Conservation (phyloP, 1,140 invertebrate genomes). For the Neomicropteryx cornuta region DNA sequence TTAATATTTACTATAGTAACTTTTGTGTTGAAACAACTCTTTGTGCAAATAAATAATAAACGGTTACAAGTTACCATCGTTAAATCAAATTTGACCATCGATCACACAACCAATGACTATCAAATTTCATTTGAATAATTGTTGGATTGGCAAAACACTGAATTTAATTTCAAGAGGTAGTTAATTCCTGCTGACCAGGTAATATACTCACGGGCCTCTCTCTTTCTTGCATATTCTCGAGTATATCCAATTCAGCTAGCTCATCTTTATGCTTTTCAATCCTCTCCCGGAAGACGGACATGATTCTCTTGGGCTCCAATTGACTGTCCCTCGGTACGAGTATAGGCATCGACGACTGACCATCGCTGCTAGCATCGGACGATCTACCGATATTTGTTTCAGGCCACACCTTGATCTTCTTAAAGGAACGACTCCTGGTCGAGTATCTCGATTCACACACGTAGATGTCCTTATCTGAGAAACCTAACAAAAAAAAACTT, state of each 20-base stretch:
- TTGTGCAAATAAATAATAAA: no score
- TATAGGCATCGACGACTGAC: no score
- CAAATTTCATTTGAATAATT: no score
- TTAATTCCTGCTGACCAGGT: no score
- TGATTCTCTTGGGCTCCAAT: slow-evolving; percentile 78
- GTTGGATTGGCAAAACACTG: no score
- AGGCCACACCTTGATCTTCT: slow-evolving; percentile 91
- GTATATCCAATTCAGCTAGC: slow-evolving; percentile 71
- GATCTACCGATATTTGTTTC: slow-evolving; percentile 26
- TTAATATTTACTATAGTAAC: no score
- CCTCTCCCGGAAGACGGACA: slow-evolving; percentile 87
- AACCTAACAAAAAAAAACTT: slow-evolving; percentile 32
- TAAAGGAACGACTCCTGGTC: slow-evolving; percentile 73
- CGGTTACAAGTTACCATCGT: no score
- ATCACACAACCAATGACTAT: no score
- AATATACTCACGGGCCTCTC: slow-evolving; percentile 67
- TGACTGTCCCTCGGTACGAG: slow-evolving; percentile 28
- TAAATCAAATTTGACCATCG: no score
- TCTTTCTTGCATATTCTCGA: slow-evolving; percentile 67
- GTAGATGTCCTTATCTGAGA: slow-evolving; percentile 89
- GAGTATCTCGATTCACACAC: slow-evolving; percentile 95
- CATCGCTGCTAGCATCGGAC: slow-evolving; percentile 45
- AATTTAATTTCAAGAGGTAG: no score
- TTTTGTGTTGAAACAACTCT: no score
- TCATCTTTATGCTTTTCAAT: slow-evolving; percentile 87